Base-by-base conservation (phyloP, 92 coral and sea anemone genomes). In the Montipora capitata region DNA sequence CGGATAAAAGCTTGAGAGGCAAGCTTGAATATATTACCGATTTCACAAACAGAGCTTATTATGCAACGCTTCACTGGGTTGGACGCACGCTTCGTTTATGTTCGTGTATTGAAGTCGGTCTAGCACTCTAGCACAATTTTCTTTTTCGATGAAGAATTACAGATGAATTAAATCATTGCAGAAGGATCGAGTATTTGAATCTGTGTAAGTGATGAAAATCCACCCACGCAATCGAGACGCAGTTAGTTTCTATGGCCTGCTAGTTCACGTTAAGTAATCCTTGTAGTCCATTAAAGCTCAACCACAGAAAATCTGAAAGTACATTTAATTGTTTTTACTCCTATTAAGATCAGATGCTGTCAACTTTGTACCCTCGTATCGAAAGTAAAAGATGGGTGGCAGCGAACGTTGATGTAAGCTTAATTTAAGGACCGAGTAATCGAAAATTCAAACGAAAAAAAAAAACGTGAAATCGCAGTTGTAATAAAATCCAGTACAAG, bases 21-120 rank as follows among this genome's bases (percentile, higher is more conserved):
- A 68, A 5, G 35, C 63, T 14, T 16, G 10, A 63, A 79, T 5
- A 52, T 45, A 48, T 48, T 48, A 48, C 7, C 52, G 52, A 5
- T 68, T 51, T 68, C 52, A 39, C 17, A 69, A 69, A 54, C 18
- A 35, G 38, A 17, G 63, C 63, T 8, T 45, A 45, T 45, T 0
- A 54, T 12, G 79, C 91, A 90, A 54, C 76, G 68, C 70, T 71
- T 79, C 87, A 59, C 91, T 79, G 74, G 57, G 20, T 59, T 17
- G 61, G 64, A 76, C 83, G 91, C 68, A 90, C 1, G 52, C 10
- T 48, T 5, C 10, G 2, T 48, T 5, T 20, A 20, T 20, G 27
- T 20, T 20, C 27, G 27, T 20, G 27, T 20, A 20, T 27, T 27
- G 35, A 27, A 27, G 35, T 27, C 35, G 35, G 35, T 27, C 35